Evolutionary conservation across 1,140 invertebrate species (phyloP).

Genomic region (Oppia nitens): DNA sequence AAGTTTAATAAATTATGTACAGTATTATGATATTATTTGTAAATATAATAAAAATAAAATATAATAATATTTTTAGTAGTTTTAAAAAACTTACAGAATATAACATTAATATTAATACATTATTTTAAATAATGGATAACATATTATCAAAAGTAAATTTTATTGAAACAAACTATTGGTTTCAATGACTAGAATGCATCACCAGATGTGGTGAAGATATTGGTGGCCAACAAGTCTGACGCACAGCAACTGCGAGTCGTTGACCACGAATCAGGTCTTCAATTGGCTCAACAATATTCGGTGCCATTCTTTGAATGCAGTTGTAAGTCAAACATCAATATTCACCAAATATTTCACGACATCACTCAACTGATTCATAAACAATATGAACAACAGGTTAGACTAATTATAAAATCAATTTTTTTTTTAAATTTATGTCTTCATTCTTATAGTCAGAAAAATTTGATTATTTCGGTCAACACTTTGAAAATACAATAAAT

Average conservation of each 20-base stretch:
- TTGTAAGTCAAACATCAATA: slow-evolving; percentile 74
- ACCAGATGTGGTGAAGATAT: slow-evolving; percentile 61
- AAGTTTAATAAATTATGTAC: no score
- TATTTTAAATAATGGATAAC: no score
- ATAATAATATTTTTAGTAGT: no score
- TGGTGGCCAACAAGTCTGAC: slow-evolving; percentile 70
- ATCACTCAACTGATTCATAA: slow-evolving; percentile 61
- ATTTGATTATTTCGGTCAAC: background rate
- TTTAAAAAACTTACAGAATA: no score
- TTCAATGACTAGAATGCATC: slow-evolving; percentile 80
- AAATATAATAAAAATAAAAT: no score
- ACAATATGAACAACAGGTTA: slow-evolving; percentile 37
- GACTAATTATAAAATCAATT: background rate
- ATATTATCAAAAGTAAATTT: no score
- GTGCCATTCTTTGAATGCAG: slow-evolving; percentile 84
- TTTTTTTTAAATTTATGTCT: background rate
- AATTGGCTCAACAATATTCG: slow-evolving; percentile 75
- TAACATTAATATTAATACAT: no score
- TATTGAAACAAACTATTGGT: no score
- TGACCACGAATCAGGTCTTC: slow-evolving; percentile 49
- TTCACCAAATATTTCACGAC: slow-evolving; percentile 65
- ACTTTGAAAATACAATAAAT: background rate
- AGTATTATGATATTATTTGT: no score
- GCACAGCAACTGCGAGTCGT: slow-evolving; percentile 47
- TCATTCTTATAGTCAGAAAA: background rate